Conservation (phyloP, 2,888 invertebrate species). For the Dryococelus australis region DNA sequence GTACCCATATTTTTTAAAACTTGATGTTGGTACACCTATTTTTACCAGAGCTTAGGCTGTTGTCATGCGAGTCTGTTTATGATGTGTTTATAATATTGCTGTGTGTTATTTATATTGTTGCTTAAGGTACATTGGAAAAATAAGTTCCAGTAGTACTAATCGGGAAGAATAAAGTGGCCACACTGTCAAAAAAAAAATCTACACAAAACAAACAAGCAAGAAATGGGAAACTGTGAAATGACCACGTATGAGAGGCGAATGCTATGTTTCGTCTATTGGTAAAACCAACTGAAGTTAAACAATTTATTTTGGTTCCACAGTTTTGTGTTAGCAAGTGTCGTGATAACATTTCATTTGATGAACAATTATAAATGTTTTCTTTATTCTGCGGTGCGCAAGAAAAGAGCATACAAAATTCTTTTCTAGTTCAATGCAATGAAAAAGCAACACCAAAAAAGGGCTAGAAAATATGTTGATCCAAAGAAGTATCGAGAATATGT, state of each 20-base stretch:
- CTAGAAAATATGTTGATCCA: conserved; percentile 13
- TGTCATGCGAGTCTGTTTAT: neutral
- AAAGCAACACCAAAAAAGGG: neutral
- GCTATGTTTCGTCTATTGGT: neutral
- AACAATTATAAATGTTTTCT: neutral
- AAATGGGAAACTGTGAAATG: neutral
- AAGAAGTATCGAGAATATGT: neutral
- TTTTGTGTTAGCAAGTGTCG: neutral
- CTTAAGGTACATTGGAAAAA: neutral
- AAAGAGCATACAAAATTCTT: neutral
- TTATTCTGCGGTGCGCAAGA: neutral
- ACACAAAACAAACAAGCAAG: neutral
- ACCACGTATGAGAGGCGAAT: neutral
- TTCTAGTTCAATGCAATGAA: neutral
- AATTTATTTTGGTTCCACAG: neutral
- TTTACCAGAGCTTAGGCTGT: neutral
- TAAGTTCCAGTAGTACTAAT: neutral
- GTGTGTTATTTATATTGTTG: neutral
- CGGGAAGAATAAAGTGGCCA: neutral
- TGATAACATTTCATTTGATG: neutral
- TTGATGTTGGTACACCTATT: neutral
- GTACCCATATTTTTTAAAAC: neutral
- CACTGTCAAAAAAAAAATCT: neutral
- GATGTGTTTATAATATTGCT: neutral
- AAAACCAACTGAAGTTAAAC: neutral